These are phyloP conservation scores for Lapara coniferarum DNA, from an alignment of 2,888 invertebrate genomes.

Conservation along the genomic window DNA sequence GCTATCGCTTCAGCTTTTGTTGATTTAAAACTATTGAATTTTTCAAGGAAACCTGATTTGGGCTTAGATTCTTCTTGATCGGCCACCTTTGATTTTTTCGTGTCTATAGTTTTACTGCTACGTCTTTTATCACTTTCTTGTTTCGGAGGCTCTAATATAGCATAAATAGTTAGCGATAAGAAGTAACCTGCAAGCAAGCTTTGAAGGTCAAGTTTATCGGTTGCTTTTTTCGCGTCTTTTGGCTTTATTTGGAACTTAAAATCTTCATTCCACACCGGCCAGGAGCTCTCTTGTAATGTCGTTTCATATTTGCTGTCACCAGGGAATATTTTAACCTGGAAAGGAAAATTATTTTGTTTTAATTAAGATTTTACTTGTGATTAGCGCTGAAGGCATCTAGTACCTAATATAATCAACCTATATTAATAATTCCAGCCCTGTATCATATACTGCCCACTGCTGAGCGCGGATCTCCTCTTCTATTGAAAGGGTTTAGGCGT, in stretches of 20 bases:
- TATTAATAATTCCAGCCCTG: too few species aligned
- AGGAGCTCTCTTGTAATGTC: conserved; percentile 88
- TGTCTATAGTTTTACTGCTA: conserved; percentile 62
- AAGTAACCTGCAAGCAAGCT: conserved; percentile 86
- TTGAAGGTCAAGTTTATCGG: conserved; percentile 79
- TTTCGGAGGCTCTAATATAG: conserved; percentile 85
- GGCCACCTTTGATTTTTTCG: conserved; percentile 66
- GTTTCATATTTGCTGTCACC: conserved; percentile 90
- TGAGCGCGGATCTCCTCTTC: too few species aligned
- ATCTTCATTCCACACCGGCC: conserved; percentile 92
- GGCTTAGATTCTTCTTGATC: conserved; percentile 77
- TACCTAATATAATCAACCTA: too few species aligned
- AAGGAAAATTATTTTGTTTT: conserved; percentile 37
- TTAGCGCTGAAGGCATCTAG: too few species aligned
- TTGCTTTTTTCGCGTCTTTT: conserved; percentile 76
- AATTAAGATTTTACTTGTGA: not conserved
- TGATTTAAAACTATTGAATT: conserved; percentile 77
- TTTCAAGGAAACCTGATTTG: conserved; percentile 78
- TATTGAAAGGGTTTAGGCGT: too few species aligned
- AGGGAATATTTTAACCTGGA: conserved; percentile 90
- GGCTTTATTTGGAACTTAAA: conserved; percentile 87
- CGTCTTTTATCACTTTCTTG: conserved; percentile 66
- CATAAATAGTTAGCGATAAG: conserved; percentile 87
- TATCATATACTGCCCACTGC: too few species aligned
- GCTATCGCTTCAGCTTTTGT: conserved; percentile 71